phyloP scores from a whole-genome alignment of 2,797 vertebrate genomes.

The Telmatherina bonti region DNA sequence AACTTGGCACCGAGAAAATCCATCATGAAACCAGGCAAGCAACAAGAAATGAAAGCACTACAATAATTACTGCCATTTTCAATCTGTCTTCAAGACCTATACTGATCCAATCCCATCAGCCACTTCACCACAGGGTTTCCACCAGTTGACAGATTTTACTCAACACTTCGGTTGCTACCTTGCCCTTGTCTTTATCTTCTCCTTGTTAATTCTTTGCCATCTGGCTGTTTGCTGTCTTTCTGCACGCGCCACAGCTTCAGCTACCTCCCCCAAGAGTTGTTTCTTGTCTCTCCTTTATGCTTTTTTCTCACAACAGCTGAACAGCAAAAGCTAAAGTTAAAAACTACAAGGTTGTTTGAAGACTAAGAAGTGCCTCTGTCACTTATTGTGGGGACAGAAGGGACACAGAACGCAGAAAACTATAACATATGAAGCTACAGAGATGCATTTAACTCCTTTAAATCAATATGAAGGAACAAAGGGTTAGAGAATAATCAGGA shows the following conservation, averaged over 20 bases:
- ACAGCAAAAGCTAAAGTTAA: background rate
- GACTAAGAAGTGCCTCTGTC: too few relatives aligned
- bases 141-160: conserved; percentile 42
- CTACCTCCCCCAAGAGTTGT: conserved; percentile 41
- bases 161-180: conserved; percentile 24
- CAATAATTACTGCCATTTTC: conserved; percentile 41
- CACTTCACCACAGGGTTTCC: conserved; percentile 4
- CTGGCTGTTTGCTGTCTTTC: conserved; percentile 34
- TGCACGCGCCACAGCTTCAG: conserved; percentile 27
- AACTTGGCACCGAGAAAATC: conserved; percentile 15
- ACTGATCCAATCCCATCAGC: conserved; percentile 27
- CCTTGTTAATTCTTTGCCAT: conserved; percentile 55
- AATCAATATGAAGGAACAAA: too few relatives aligned
- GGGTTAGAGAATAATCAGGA: too few relatives aligned
- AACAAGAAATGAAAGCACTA: conserved; percentile 12
- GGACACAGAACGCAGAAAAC: too few relatives aligned
- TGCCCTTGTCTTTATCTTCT: conserved; percentile 38
- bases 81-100: conserved; percentile 17
- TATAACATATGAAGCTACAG: too few relatives aligned
- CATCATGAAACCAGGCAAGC: conserved; percentile 22
- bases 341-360: too few relatives aligned
- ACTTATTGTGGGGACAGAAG: too few relatives aligned
- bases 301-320: conserved; percentile 23
- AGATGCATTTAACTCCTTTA: too few relatives aligned
- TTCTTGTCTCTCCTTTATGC: conserved; percentile 17